These are phyloP conservation scores for Dichetophora obliterata DNA, from an alignment of 2,888 invertebrate species.

Conservation along the genomic window DNA sequence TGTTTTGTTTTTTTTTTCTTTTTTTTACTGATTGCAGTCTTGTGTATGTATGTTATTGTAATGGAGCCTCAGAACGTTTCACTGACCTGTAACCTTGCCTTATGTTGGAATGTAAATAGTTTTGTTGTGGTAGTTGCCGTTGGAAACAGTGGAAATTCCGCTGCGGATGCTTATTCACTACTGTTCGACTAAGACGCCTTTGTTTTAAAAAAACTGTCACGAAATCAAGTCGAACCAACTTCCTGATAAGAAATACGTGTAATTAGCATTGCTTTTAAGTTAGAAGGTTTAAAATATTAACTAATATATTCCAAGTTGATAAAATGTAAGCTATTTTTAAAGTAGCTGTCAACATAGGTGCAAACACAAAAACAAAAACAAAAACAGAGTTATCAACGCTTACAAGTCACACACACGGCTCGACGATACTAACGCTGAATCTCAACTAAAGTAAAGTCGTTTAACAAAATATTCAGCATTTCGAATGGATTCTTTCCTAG, in stretches of 20 bases:
- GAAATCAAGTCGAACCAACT: neutral
- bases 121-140: neutral
- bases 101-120: neutral
- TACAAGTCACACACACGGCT: neutral
- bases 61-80: neutral
- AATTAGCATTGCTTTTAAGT: neutral
- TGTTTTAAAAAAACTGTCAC: neutral
- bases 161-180: slow-evolving; percentile 3
- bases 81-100: neutral
- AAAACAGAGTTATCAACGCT: neutral
- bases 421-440: neutral
- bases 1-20: neutral
- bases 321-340: neutral
- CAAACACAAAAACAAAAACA: neutral
- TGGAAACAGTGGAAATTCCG: slow-evolving; percentile 1
- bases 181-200: neutral
- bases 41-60: neutral
- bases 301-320: too few species aligned
- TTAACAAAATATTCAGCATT: neutral
- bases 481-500: slow-evolving; percentile 6
- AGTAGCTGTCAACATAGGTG: neutral
- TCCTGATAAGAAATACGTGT: slow-evolving; percentile 2
- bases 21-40: neutral
- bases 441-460: slow-evolving; percentile 7
- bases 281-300: too few species aligned